phyloP scores from a whole-genome alignment of 2,113 vertebrate genomes.

The Rhinolophus ferrumequinum region DNA sequence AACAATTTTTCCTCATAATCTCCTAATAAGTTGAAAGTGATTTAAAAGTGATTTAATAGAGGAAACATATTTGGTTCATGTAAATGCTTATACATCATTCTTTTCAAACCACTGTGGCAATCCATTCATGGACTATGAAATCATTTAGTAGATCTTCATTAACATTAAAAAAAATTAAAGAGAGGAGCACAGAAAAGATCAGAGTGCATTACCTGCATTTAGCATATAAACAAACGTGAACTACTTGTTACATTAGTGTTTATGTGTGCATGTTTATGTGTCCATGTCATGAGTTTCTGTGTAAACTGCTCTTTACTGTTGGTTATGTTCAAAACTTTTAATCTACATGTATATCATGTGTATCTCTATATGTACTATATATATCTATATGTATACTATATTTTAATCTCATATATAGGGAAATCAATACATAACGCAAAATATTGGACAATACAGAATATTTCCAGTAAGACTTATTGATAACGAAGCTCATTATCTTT shows the following conservation, averaged over 20 bases:
- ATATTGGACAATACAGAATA: neutral
- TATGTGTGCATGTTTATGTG: neutral
- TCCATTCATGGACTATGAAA: neutral
- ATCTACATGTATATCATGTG: neutral
- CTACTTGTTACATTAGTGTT: neutral
- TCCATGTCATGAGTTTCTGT: neutral
- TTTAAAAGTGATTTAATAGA: slow-evolving; percentile 37
- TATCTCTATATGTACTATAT: too few species aligned
- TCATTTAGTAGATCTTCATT: neutral
- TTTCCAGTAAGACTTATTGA: neutral
- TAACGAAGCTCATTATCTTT: neutral
- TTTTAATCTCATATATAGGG: neutral
- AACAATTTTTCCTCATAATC: slow-evolving; percentile 14
- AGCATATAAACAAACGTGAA: neutral
- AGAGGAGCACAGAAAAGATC: neutral
- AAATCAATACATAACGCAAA: neutral
- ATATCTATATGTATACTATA: neutral
- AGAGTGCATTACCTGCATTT: neutral
- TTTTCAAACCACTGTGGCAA: neutral
- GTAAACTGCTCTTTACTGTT: neutral
- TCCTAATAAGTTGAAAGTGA: slow-evolving; percentile 24
- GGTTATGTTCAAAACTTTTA: neutral
- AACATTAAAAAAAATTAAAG: neutral
- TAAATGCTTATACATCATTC: neutral
- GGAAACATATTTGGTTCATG: neutral